Base-by-base conservation (phyloP, 1,140 invertebrate genomes). In the Argopecten irradians region DNA sequence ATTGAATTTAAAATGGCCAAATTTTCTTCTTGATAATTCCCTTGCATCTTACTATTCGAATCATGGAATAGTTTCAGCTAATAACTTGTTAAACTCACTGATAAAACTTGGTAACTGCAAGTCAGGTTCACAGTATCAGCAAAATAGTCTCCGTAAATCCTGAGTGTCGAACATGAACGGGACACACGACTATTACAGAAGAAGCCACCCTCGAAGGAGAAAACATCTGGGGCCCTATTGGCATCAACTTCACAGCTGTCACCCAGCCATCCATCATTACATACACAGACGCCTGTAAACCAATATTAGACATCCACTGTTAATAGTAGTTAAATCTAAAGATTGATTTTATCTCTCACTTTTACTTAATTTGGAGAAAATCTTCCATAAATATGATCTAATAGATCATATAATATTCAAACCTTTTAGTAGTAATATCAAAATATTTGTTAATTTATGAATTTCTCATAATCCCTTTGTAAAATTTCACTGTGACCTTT, bases 111-210 rank as follows among this genome's bases (percentile, higher is more conserved):
- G 34, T 91, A 91, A 34, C 90, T 82, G 82, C 93, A 93, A 0
- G 82, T 90, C 13, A 93, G 87, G n/a, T 90, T 88, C 36, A 39
- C 86, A 16, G 85, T 86, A n/a, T 92, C 82, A 22, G 90, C 91
- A 90, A 93, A 93, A 34, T 88, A 86, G 33, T 86, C 85, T 33
- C 93, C 93, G 88, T 43, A 90, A 19, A 93, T 87, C 28, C 43
- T 46, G 0, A 93, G 83, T 34, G 55, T 87, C 3, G 22, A 33
- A 82, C 93, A 93, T 32, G 41, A 86, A 0, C 55, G 46, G 5
- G 83, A 87, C 34, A 88, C 13, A 19, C 36, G 84, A 0, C 13
- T 86, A 84, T 93, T 87, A 91, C 93, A 93, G 28, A 92, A 86
- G 16, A 55, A 34, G 7, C 71, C 82, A 32, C 41, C 39, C 2